Evolutionary conservation across 1,140 invertebrate species (phyloP).

Genomic region (Leptoteleia sp.): DNA sequence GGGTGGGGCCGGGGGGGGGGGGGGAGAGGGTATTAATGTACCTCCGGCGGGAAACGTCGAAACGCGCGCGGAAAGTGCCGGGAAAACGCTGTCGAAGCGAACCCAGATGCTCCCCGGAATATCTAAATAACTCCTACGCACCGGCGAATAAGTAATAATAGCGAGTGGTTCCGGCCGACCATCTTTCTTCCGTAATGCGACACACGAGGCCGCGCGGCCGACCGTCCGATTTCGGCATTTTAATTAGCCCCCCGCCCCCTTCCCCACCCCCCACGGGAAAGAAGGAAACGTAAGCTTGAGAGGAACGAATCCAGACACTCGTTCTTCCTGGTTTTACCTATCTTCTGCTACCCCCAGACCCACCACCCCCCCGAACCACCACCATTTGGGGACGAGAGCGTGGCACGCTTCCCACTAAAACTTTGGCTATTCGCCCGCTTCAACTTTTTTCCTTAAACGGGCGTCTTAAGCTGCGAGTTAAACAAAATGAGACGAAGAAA

Average conservation of each 20-base stretch:
- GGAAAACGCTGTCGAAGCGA: slow-evolving; percentile 69
- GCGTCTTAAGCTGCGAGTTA: slow-evolving; percentile 56
- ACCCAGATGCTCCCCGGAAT: slow-evolving; percentile 77
- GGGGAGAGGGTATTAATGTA: slow-evolving; percentile 74
- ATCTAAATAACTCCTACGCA: slow-evolving; percentile 77
- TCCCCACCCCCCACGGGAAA: too few relatives aligned
- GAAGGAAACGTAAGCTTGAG: slow-evolving; percentile 42
- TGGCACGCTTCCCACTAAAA: slow-evolving; percentile 73
- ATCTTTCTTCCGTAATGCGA: slow-evolving; percentile 61
- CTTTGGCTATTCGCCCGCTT: slow-evolving; percentile 68
- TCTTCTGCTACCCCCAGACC: too few relatives aligned
- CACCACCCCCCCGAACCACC: too few relatives aligned
- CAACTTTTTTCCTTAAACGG: slow-evolving; percentile 64
- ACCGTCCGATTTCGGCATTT: slow-evolving; percentile 75
- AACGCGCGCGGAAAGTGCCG: slow-evolving; percentile 65
- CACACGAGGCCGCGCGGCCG: slow-evolving; percentile 42
- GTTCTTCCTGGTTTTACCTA: too few relatives aligned
- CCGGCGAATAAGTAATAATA: slow-evolving; percentile 79
- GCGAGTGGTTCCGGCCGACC: slow-evolving; percentile 39
- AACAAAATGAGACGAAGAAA: slow-evolving; percentile 61
- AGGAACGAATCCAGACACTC: slow-evolving; percentile 9
- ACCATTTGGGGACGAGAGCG: slow-evolving; percentile 9
- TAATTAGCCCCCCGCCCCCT: slow-evolving; percentile 77
- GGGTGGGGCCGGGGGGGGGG: neutral
- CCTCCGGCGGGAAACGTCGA: slow-evolving; percentile 61